Evolutionary conservation across 2,888 invertebrate species (phyloP).

Genomic region (Chironomus riparius): DNA sequence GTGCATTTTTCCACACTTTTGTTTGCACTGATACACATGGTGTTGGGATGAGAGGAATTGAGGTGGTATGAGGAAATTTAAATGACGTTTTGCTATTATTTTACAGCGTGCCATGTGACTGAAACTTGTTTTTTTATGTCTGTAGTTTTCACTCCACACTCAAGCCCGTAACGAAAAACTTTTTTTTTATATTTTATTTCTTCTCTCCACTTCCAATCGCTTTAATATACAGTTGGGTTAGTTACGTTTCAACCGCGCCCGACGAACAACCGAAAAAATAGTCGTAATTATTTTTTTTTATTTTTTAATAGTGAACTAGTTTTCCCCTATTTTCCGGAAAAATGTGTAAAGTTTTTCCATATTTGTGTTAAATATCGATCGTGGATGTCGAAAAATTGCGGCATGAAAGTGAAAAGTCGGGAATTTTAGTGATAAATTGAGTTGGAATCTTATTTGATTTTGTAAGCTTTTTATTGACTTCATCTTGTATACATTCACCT

Average conservation of each 20-base stretch:
- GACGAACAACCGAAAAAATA: conserved; percentile 13
- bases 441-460: not conserved
- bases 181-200: not conserved
- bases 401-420: not conserved
- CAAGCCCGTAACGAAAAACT: not conserved
- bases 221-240: not conserved
- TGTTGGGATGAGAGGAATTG: not conserved
- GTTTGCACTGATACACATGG: not conserved
- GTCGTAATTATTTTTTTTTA: not conserved
- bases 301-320: not conserved
- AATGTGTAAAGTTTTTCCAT: conserved; percentile 10
- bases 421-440: not conserved
- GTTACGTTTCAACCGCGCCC: conserved; percentile 24
- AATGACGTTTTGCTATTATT: conserved; percentile 5
- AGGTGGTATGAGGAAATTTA: conserved; percentile 18
- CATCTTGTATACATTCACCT: conserved; percentile 2
- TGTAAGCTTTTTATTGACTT: not conserved
- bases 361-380: not conserved
- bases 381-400: not conserved
- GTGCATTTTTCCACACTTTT: not conserved
- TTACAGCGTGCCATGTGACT: conserved; percentile 18
- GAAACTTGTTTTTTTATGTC: conserved; percentile 14
- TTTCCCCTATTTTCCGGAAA: conserved; percentile 1
- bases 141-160: conserved; percentile 7
- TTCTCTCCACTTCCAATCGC: not conserved